Evolutionary conservation across 2,113 vertebrate genomes (phyloP).

Genomic region (Cricetomys ansorgei): DNA sequence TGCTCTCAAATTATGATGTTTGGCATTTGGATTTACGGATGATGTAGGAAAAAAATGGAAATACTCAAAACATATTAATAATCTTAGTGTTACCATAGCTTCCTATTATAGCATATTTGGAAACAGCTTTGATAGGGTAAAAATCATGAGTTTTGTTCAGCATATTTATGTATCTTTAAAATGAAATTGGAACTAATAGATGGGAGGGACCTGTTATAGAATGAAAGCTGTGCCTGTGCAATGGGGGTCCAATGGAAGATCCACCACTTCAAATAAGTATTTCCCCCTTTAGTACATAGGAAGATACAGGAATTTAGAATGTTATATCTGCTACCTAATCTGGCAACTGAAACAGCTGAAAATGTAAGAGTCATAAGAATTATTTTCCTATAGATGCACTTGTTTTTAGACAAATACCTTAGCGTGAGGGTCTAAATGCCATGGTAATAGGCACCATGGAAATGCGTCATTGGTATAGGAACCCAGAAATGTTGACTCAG

Average conservation of each 20-base stretch:
- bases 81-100: background rate
- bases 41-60: constrained; percentile 26
- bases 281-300: background rate
- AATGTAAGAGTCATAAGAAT: constrained; percentile 33
- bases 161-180: constrained; percentile 40
- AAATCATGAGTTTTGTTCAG: constrained; percentile 37
- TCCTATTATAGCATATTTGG: constrained; percentile 27
- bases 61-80: background rate
- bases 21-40: background rate
- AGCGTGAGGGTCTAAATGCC: constrained; percentile 63
- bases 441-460: constrained; percentile 66
- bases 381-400: constrained; percentile 68
- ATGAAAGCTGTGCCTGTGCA: background rate
- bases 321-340: constrained; percentile 52
- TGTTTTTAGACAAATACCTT: constrained; percentile 75
- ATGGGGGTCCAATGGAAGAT: background rate
- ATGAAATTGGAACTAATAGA: constrained; percentile 24
- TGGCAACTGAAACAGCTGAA: constrained; percentile 54
- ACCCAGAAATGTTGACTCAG: constrained; percentile 57
- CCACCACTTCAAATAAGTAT: background rate
- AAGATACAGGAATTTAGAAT: constrained; percentile 39
- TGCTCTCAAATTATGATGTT: background rate
- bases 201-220: background rate
- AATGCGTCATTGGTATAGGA: constrained; percentile 55
- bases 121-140: background rate